phyloP scores from a whole-genome alignment of 1,140 invertebrate genomes.

The Drosophila teissieri region DNA sequence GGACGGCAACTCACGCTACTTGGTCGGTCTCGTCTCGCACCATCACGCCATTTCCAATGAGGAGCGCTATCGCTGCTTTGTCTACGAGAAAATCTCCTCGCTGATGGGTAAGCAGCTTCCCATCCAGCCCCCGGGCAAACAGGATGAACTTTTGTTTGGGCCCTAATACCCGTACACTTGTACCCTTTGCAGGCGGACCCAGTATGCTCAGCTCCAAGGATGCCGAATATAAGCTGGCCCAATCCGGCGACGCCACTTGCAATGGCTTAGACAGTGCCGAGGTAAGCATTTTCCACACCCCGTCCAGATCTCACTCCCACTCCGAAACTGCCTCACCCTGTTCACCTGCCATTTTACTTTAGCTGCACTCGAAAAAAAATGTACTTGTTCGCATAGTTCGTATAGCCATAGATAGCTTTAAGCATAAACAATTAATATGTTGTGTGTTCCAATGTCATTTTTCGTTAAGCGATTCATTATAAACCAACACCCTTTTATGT shows the following conservation, averaged over 20 bases:
- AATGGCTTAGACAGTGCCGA: slow-evolving; percentile 92
- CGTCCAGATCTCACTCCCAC: neutral
- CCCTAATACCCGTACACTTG: slow-evolving; percentile 41
- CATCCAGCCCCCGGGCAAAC: slow-evolving; percentile 46
- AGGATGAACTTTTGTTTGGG: slow-evolving; percentile 56
- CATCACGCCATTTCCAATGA: slow-evolving; percentile 94
- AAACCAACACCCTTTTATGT: too few species aligned
- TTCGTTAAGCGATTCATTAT: too few species aligned
- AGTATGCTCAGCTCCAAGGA: slow-evolving; percentile 84
- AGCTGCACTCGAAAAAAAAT: slow-evolving; percentile 25
- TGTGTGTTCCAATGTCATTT: too few species aligned
- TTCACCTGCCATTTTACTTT: slow-evolving; percentile 45
- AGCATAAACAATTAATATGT: too few species aligned
- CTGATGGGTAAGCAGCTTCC: slow-evolving; percentile 72
- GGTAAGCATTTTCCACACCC: slow-evolving; percentile 64
- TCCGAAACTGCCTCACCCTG: neutral
- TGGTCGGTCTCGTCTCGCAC: slow-evolving; percentile 91
- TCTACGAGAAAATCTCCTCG: slow-evolving; percentile 90
- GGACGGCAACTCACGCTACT: slow-evolving; percentile 93
- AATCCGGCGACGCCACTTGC: slow-evolving; percentile 95
- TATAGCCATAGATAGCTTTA: too few species aligned
- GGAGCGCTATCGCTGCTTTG: slow-evolving; percentile 96
- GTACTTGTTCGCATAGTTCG: too few species aligned
- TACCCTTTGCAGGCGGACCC: slow-evolving; percentile 66
- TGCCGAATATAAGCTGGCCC: slow-evolving; percentile 91